Base-by-base conservation (phyloP, 2,113 vertebrate species). In the Podarcis muralis region DNA sequence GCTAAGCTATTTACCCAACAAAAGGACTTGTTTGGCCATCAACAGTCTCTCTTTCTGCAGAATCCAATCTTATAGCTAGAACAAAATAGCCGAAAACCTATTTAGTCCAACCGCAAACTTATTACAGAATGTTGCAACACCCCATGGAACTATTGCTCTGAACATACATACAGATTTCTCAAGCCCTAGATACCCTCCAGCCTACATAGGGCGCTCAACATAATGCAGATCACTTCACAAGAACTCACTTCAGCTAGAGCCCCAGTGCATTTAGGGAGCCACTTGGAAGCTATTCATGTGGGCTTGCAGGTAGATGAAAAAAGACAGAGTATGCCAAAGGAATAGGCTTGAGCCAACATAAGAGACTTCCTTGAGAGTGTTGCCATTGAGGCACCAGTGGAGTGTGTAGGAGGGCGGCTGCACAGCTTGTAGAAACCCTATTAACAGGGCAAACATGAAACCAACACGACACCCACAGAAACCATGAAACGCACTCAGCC, bases 401-500 rank as follows among this genome's bases (percentile, higher is more conserved):
- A n/a, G 6, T 32, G 27, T 30, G 18, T n/a, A 32, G 66, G 35
- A 72, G 30, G 5, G 8, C 0, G 40, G 37, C 35, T 76, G 27
- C 13, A 2, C 9, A 5, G 69, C 7, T 88, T 53, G 22, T 68
- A 43, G 69, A 62, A 82, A 74, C 9, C 9, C 5, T 25, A 43
- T 23, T 82, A 11, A 43, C 18, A 83, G 13, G n/a, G 3, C 40
- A 77, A 53, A 8, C 20, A 78, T 53, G 74, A 84, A 77, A 78
- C 65, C 62, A 81, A 68, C 15, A 20, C 37, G 15, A 77, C 40
- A 48, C 81, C 69, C 87, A 84, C 43, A 57, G 87, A 84, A 88
- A 88, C 87, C 18, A 83, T 37, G 69, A 83, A 77, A 69, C 74
- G 57, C 40, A 84, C 62, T 78, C 74, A 78, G 22, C 32, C 48